Evolutionary conservation across 2,888 invertebrate species (phyloP), one percentile per base, ranked within the genome.

Genomic region (Aphodius sticticus): DNA sequence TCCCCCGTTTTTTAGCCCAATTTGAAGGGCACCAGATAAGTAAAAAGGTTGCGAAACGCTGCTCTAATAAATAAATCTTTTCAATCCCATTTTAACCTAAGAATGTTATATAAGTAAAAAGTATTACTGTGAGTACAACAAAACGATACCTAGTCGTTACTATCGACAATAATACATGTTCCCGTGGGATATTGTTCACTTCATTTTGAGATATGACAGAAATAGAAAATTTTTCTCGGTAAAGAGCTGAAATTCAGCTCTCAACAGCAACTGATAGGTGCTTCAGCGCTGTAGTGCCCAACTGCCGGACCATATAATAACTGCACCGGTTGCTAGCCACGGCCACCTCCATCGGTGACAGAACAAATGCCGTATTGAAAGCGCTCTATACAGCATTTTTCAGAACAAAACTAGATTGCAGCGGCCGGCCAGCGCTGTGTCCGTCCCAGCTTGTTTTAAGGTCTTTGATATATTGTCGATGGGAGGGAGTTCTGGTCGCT

Each of bases 351-450:
- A 7, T 53, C 53, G 53, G 26, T 5, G 53, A 53, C 53, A 53
- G 53, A 53, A 53, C 53, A 53, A 53, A 53, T 53, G 53, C 53
- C 53, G 53, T 53, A 53, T 53, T 53, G 53, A 53, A 53, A n/a
- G n/a, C 53, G 53, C 53, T 53, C 53, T 53, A 53, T 53, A 53
- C 9, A 5, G 53, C 4, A 53, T 53, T 53, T 53, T 53, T 53
- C 53, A 53, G 53, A 53, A 53, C 4, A 53, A 53, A 53, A 53
- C 53, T 53, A 53, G 53, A 53, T 9, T 53, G 53, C 53, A 9
- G 53, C 53, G 7, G 9, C 9, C 53, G 9, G 4, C 12, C 12
- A 7, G 53, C 6, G 53, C 7, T 9, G 2, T 3, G 1, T 53
- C 12, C 53, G 12, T 53, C 4, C 6, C 7, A 3, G 26, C 26